Percentiles rank a stretch among this genome's conserved stretches.
These are phyloP conservation scores for Metopolophium dirhodum DNA, from an alignment of 1,140 invertebrate species.

Conservation along the genomic window DNA sequence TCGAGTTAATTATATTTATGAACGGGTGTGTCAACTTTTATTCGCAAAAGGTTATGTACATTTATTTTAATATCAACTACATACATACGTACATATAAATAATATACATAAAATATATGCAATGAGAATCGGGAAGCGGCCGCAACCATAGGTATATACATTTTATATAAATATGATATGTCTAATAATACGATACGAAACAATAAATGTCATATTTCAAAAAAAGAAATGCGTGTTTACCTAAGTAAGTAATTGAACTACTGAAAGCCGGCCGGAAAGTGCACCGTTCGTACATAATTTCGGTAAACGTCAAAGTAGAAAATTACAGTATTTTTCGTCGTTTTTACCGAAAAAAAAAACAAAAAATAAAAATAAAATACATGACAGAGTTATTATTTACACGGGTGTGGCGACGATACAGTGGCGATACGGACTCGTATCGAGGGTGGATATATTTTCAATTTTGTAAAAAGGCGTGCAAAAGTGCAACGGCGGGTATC, in stretches of 20 bases:
- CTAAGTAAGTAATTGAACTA: conserved; percentile 34
- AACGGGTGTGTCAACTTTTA: conserved; percentile 23
- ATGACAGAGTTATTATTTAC: conserved; percentile 34
- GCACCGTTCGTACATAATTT: background rate
- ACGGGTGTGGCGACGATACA: conserved; percentile 23
- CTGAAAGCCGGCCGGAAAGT: background rate
- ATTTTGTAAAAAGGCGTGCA: conserved; percentile 45
- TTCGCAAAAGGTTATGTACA: conserved; percentile 9
- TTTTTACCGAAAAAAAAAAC: background rate
- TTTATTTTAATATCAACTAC: conserved; percentile 7
- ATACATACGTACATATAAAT: background rate
- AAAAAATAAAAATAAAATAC: background rate
- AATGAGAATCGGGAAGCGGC: background rate
- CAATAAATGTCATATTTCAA: background rate
- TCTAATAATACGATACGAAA: background rate
- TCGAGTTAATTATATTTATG: background rate
- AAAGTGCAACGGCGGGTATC: background rate
- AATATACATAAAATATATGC: background rate
- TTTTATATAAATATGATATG: background rate
- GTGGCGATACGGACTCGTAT: conserved; percentile 6
- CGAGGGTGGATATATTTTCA: conserved; percentile 44
- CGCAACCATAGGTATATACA: background rate
- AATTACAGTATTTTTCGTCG: conserved; percentile 43
- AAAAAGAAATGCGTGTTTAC: conserved; percentile 9
- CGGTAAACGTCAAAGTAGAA: conserved; percentile 20